Percentiles rank a stretch among this genome's conserved stretches.
Evolutionary conservation across 1,140 invertebrate species (phyloP).

Genomic region (Drosophila pectinifera): DNA sequence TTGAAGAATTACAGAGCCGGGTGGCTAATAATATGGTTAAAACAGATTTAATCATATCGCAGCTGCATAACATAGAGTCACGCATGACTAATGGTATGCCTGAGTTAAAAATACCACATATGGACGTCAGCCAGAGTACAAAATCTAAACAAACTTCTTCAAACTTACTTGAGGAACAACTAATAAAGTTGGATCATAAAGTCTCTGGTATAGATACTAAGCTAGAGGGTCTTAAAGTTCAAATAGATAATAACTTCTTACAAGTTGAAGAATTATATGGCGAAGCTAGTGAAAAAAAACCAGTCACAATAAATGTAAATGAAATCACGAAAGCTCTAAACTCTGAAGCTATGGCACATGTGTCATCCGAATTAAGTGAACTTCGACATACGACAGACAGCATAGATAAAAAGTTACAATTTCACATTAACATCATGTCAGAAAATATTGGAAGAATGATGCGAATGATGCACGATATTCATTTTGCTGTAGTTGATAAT

Average conservation of each 20-base stretch:
- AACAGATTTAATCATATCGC: slow-evolving; percentile 92
- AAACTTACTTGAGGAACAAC: slow-evolving; percentile 85
- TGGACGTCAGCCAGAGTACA: slow-evolving; percentile 28
- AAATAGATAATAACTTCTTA: slow-evolving; percentile 92
- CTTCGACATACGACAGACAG: slow-evolving; percentile 90
- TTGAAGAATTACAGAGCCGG: slow-evolving; percentile 91
- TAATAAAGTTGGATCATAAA: slow-evolving; percentile 91
- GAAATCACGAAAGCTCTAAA: slow-evolving; percentile 92
- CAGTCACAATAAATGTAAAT: slow-evolving; percentile 91
- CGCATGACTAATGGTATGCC: slow-evolving; percentile 88
- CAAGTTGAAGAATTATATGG: slow-evolving; percentile 92
- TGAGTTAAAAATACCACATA: not conserved
- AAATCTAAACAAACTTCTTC: slow-evolving; percentile 47
- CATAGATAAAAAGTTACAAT: slow-evolving; percentile 93
- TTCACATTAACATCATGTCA: slow-evolving; percentile 92
- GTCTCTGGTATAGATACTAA: slow-evolving; percentile 93
- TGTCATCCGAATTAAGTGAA: slow-evolving; percentile 90
- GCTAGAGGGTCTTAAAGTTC: slow-evolving; percentile 91
- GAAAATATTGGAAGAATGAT: slow-evolving; percentile 92
- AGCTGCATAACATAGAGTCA: slow-evolving; percentile 89
- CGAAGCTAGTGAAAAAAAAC: slow-evolving; percentile 93
- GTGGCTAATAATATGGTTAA: slow-evolving; percentile 93
- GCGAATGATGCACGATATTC: slow-evolving; percentile 91
- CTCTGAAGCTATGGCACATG: slow-evolving; percentile 90
- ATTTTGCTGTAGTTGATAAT: slow-evolving; percentile 91